Evolutionary conservation across 1,140 invertebrate species (phyloP), one percentile per base, ranked within the genome.

Genomic region (Aethina tumida): DNA sequence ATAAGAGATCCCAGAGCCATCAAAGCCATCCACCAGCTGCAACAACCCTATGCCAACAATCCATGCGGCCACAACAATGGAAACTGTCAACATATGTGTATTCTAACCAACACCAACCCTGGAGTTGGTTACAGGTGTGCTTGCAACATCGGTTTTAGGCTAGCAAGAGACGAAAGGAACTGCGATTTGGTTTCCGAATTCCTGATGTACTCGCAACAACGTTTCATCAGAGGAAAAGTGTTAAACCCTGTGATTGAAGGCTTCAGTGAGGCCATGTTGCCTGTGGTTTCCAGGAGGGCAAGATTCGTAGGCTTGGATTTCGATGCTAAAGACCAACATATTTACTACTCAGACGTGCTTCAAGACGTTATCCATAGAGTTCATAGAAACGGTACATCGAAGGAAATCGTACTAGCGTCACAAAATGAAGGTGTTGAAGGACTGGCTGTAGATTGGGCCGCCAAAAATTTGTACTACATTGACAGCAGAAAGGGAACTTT

Each of bases 351-450:
- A 1, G 94, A 97, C 58, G 93, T 97, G 1, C 71, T 94, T n/a
- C 84, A 95, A 64, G 89, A 95, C 60, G 91, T 96, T 0, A 97
- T 97, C 47, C 96, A 95, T 58, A 72, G 91, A 28, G 81, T 93
- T 1, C 84, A 88, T 49, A 73, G 81, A 40, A 91, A 92, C 61
- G 90, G 90, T 37, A 89, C 87, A 1, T 80, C 82, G 0, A 71
- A 81, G 5, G 90, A 95, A 62, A 94, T 93, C 32, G 90, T 97
- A 0, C 58, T 97, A 12, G 90, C 92, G 6, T 94, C 90, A 10
- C 92, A 96, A 58, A 97, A 97, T 55, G 93, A 97, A 67, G 91
- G 91, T 1, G 93, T 99, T 0, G 94, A 98, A 70, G 94, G 93
- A 3, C 67, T 99, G 21, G 91, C 93, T 1, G 84, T 97, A 0